Evolutionary conservation across 2,797 vertebrate species (phyloP).

Genomic region (Vireo griseus): DNA sequence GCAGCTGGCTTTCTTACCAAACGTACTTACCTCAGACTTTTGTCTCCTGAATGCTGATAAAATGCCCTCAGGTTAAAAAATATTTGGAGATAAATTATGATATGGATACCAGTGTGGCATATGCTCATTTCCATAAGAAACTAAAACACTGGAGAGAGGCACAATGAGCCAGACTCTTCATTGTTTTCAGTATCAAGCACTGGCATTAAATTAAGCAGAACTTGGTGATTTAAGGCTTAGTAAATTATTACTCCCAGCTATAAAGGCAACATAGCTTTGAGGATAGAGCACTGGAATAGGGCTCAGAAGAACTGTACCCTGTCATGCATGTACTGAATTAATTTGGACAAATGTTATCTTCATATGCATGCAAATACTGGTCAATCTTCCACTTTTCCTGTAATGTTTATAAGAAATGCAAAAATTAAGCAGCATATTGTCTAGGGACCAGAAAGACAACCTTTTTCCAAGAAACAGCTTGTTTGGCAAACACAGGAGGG

Average conservation of each 20-base stretch:
- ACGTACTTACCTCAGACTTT: neutral
- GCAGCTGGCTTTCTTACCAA: neutral
- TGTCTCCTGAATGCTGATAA: neutral
- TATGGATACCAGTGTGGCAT: neutral
- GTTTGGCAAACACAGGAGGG: conserved; percentile 41
- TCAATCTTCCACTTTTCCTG: neutral
- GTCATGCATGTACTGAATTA: neutral
- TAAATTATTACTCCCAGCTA: neutral
- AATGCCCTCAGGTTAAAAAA: neutral
- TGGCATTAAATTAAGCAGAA: neutral
- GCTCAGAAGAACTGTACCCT: neutral
- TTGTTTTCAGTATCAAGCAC: neutral
- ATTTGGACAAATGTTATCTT: neutral
- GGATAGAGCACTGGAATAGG: neutral
- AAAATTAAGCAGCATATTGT: conserved; percentile 1
- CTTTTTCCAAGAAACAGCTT: conserved; percentile 6
- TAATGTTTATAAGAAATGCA: neutral
- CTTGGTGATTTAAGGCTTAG: neutral
- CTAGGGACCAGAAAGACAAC: neutral
- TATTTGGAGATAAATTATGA: neutral
- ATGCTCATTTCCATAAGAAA: neutral
- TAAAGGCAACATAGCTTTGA: neutral
- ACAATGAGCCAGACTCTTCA: neutral
- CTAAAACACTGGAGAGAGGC: neutral
- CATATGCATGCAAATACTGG: neutral